Evolutionary conservation across 2,113 vertebrate genomes (phyloP).

Genomic region (Tauraco erythrolophus): DNA sequence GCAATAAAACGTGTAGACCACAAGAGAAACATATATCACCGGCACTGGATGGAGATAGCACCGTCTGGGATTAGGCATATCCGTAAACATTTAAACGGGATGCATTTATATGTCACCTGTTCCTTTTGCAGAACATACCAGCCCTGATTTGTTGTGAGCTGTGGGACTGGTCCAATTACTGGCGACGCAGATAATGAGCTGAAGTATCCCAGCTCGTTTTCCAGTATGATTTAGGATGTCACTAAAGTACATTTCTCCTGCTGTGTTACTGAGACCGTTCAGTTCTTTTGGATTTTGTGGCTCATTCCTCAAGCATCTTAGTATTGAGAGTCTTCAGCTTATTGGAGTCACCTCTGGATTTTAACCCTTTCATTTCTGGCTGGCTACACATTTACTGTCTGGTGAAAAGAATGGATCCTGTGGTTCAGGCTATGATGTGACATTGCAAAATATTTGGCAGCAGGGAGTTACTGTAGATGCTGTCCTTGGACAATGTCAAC

Average conservation of each 20-base stretch:
- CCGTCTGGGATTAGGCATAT: background rate
- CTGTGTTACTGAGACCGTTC: background rate
- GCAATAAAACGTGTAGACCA: background rate
- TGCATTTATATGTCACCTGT: background rate
- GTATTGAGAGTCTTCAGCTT: background rate
- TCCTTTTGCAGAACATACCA: background rate
- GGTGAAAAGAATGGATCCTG: background rate
- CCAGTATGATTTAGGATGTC: slow-evolving; percentile 22
- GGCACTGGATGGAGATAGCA: background rate
- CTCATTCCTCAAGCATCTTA: background rate
- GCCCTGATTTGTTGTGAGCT: slow-evolving; percentile 31
- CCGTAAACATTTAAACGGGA: background rate
- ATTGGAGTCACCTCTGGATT: background rate
- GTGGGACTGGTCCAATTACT: background rate
- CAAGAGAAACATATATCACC: background rate
- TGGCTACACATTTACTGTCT: background rate
- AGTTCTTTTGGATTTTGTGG: background rate
- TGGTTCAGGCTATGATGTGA: accelerated
- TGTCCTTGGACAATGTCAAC: background rate
- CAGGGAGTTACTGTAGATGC: background rate
- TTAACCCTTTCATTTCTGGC: background rate
- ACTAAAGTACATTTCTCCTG: background rate
- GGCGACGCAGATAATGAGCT: slow-evolving; percentile 8
- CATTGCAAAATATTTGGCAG: background rate
- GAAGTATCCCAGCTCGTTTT: slow-evolving; percentile 38